phyloP scores from a whole-genome alignment of 2,888 invertebrate species.

The Cerceris rybyensis region DNA sequence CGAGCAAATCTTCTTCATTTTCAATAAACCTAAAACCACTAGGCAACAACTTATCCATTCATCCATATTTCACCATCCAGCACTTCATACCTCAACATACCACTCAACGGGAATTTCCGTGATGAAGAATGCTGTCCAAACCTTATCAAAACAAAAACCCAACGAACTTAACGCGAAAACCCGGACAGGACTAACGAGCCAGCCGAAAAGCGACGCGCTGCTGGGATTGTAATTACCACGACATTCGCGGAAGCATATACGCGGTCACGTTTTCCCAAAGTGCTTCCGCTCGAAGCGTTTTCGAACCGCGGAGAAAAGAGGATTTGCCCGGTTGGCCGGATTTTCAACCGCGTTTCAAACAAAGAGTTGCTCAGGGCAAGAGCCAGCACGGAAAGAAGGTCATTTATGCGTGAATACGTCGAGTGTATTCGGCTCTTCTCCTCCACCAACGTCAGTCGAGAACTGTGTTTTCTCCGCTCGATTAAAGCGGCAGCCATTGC shows the following conservation, averaged over 20 bases:
- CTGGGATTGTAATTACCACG: slow-evolving; percentile 45
- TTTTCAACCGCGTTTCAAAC: slow-evolving; percentile 49
- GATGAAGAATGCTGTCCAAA: too few species aligned
- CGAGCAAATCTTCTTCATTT: too few species aligned
- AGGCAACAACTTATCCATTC: too few species aligned
- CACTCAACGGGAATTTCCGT: too few species aligned
- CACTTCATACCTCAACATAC: too few species aligned
- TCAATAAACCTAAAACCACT: too few species aligned
- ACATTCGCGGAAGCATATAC: slow-evolving; percentile 22
- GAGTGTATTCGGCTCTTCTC: neutral
- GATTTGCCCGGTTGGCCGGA: slow-evolving; percentile 46
- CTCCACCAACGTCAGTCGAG: neutral
- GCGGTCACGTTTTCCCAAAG: slow-evolving; percentile 48
- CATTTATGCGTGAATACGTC: slow-evolving; percentile 31
- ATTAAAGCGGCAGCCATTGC: too few species aligned
- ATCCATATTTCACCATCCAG: too few species aligned
- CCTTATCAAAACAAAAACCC: neutral
- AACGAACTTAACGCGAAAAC: neutral
- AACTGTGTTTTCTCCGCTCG: neutral
- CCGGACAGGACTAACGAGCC: neutral
- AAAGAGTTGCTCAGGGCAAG: slow-evolving; percentile 33
- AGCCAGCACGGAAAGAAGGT: slow-evolving; percentile 37
- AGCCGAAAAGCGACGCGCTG: slow-evolving; percentile 12
- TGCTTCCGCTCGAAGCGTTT: slow-evolving; percentile 48
- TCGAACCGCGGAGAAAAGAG: slow-evolving; percentile 48